Base-by-base conservation (phyloP, 2,797 vertebrate genomes). In the Poecile montanus region DNA sequence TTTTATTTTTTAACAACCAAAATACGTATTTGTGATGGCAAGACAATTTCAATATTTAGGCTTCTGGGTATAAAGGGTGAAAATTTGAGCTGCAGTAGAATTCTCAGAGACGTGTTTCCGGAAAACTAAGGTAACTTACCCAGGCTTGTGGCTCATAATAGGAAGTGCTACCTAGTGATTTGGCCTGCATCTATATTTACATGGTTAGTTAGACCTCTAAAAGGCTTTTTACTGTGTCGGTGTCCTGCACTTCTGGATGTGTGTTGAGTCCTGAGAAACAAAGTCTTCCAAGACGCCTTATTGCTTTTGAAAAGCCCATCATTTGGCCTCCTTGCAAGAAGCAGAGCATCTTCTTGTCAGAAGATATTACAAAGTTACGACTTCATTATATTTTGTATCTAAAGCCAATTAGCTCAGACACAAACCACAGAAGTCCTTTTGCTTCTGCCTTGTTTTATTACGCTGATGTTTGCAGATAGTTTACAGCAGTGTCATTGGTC, bases 371-470 rank as follows among this genome's bases (percentile, higher is more conserved):
- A 57, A 58, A 89, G 15, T 68, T 76, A 87, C 7, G 44, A 44
- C 68, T 57, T 83, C 15, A 34, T 91, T 85, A 72, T 42, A 63
- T 45, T 78, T 66, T 82, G 25, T 70, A 23, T 74, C 79, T 85
- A 86, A 48, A 50, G 51, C 40, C 44, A 62, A 40, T 95, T 92
- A 34, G 61, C 85, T 95, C 83, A 91, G 89, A 94, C n/a, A 40
- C 57, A 68, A 86, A 94, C 63, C n/a, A 23, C 70, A 63, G 22
- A n/a, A 85, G 50, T 73, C 45, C 51, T 91, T 95, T 97, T 10
- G 8, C 81, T 95, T 94, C 88, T 93, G 30, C 66, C 78, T 89
- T 68, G 44, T 82, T 96, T 97, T 93, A 96, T 82, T 92, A 91
- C 68, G 7, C 15, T 85, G 72, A 77, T 91, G 57, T 88, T 91